These are phyloP conservation scores for Panzeria rudis DNA, from an alignment of 2,888 invertebrate genomes.

Conservation along the genomic window DNA sequence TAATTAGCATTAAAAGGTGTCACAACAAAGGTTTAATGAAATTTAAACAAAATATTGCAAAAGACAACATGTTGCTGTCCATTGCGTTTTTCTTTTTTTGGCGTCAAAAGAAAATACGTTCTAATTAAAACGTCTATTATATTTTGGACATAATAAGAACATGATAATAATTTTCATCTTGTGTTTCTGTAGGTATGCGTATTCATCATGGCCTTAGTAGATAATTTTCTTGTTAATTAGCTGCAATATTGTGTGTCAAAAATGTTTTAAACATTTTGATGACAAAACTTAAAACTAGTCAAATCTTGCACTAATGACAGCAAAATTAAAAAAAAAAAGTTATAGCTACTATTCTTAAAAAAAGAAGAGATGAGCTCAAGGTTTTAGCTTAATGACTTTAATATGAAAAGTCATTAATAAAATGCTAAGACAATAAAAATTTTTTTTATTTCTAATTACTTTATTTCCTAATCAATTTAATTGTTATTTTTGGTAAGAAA, in stretches of 20 bases:
- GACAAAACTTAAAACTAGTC: constrained; percentile 34
- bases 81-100: constrained; percentile 1
- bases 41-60: constrained; percentile 20
- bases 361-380: constrained; percentile 18
- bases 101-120: constrained; percentile 19
- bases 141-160: constrained; percentile 64
- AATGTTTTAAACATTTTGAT: constrained; percentile 20
- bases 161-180: constrained; percentile 34
- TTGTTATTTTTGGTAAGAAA: not conserved
- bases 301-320: constrained; percentile 21
- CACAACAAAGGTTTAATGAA: constrained; percentile 12
- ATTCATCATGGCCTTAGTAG: not conserved
- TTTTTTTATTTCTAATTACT: not conserved
- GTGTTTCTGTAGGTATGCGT: not conserved
- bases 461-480: constrained; percentile 20
- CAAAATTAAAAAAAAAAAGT: not conserved
- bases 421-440: not conserved
- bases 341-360: not conserved
- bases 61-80: constrained; percentile 22
- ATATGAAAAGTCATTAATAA: constrained; percentile 13
- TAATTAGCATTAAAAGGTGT: constrained; percentile 43
- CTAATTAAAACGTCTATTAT: constrained; percentile 68
- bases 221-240: constrained; percentile 55
- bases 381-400: constrained; percentile 11
- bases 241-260: constrained; percentile 49